Conservation (phyloP, 2,888 invertebrate genomes). For the Imbricaverruca yamaguchii region DNA sequence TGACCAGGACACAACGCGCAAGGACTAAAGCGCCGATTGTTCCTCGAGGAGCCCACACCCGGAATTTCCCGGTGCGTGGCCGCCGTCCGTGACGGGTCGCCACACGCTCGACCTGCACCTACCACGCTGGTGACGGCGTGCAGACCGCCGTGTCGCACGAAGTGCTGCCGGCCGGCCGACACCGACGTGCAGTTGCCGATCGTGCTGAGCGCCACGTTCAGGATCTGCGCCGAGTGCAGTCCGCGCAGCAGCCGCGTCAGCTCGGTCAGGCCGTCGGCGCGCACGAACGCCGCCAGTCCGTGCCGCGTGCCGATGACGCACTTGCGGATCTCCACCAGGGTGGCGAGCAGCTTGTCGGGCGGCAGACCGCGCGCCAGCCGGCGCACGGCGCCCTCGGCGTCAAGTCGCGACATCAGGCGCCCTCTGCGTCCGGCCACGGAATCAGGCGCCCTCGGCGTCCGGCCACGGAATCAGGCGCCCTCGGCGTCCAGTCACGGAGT, state of each 20-base stretch:
- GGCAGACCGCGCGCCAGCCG: neutral
- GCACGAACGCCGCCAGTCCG: slow-evolving; percentile 1
- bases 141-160: neutral
- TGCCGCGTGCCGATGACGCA: neutral
- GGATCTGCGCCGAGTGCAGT: neutral
- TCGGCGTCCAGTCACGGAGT: too few relatives aligned
- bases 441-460: too few relatives aligned
- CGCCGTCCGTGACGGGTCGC: too few relatives aligned
- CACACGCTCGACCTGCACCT: neutral
- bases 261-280: neutral
- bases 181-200: neutral
- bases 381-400: neutral
- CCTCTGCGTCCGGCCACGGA: neutral
- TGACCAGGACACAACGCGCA: neutral
- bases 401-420: neutral
- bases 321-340: neutral
- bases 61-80: neutral
- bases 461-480: too few relatives aligned
- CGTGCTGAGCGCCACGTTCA: neutral
- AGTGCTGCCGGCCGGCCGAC: neutral
- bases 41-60: neutral
- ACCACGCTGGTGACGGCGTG: slow-evolving; percentile 16
- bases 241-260: neutral
- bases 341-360: neutral
- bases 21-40: neutral